phyloP scores from a whole-genome alignment of 1,140 invertebrate genomes.

The Maniola jurtina region DNA sequence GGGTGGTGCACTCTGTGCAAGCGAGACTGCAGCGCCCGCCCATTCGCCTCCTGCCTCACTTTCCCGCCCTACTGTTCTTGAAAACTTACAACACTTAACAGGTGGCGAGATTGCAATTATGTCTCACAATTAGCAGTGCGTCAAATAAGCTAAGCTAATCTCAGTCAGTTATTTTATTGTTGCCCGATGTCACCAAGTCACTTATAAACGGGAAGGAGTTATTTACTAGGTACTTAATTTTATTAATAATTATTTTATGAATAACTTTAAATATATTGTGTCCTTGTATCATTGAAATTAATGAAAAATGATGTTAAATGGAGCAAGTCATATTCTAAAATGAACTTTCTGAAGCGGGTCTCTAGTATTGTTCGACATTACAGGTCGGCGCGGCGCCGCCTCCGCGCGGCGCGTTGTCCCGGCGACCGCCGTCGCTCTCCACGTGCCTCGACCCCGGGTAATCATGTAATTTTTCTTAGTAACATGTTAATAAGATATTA shows the following conservation, averaged over 20 bases:
- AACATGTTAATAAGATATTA: constrained; percentile 19
- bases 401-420: constrained; percentile 45
- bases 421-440: constrained; percentile 44
- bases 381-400: constrained; percentile 39
- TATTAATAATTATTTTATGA: background rate
- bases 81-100: constrained; percentile 61
- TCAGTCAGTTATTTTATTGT: background rate
- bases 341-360: constrained; percentile 31
- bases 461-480: constrained; percentile 29
- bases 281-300: background rate
- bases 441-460: constrained; percentile 28
- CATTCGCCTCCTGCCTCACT: constrained; percentile 72
- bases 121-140: constrained; percentile 15
- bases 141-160: constrained; percentile 4
- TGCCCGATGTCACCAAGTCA: background rate
- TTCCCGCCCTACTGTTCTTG: constrained; percentile 72
- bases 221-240: background rate
- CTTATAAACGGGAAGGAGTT: background rate
- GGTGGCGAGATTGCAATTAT: constrained; percentile 36
- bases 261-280: too few relatives aligned
- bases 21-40: constrained; percentile 74
- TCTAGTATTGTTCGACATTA: constrained; percentile 26
- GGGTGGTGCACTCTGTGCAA: constrained; percentile 74
- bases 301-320: constrained; percentile 22
- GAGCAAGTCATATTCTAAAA: constrained; percentile 27